These are phyloP conservation scores for Acromyrmex heyeri DNA, from an alignment of 1,140 invertebrate species.

Conservation along the genomic window DNA sequence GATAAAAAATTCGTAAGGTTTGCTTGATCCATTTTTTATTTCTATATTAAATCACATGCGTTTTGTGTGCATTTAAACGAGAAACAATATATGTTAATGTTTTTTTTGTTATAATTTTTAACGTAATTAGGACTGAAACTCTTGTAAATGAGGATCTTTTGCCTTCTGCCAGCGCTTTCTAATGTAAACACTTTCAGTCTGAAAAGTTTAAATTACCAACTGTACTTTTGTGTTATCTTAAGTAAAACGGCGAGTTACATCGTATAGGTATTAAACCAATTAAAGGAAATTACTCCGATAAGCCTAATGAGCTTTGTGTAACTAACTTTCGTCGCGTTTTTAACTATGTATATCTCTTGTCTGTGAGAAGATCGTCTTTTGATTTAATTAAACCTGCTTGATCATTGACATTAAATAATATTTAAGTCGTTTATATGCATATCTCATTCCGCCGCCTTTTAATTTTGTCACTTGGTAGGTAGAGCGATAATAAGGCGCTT, in stretches of 20 bases:
- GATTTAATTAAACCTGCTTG: conserved; percentile 45
- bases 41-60: not conserved
- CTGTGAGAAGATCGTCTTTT: not conserved
- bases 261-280: conserved; percentile 47
- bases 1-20: conserved; percentile 49
- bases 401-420: conserved; percentile 29
- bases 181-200: conserved; percentile 52
- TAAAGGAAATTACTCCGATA: conserved; percentile 53
- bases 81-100: not conserved
- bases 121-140: not conserved
- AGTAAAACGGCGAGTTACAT: conserved; percentile 45
- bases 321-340: conserved; percentile 13
- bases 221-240: conserved; percentile 53
- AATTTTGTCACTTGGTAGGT: conserved; percentile 49
- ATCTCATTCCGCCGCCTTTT: conserved; percentile 20
- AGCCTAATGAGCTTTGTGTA: conserved; percentile 38
- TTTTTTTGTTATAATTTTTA: not conserved
- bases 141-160: not conserved
- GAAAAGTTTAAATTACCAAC: conserved; percentile 57
- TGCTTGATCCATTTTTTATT: conserved; percentile 23
- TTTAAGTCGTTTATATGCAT: conserved; percentile 32
- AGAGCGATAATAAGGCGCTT: conserved; percentile 21
- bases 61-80: conserved; percentile 3
- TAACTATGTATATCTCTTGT: conserved; percentile 20
- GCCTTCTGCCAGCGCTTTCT: not conserved